Evolutionary conservation across 1,140 invertebrate genomes (phyloP), one percentile per base, ranked within the genome.

Genomic region (Apis laboriosa): DNA sequence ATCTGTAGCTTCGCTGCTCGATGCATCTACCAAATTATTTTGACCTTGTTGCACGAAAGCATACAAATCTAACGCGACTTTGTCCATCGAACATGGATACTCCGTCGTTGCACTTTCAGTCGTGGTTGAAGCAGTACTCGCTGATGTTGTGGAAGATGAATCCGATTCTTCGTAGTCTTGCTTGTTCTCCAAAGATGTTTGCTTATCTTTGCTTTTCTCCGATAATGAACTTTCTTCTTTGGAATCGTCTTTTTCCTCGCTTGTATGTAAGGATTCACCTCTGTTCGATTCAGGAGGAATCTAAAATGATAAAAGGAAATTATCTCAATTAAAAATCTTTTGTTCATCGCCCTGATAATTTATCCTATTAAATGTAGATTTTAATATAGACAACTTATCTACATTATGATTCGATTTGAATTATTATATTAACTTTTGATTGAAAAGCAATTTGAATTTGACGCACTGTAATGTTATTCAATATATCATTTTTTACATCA

Each of bases 51-150:
- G 94, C 19, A 97, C 93, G 86, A 97, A 96, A 0, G 97, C 97
- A 85, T 97, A 97, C 24, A 97, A 92, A 89, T 97, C 97, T 21
- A 97, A 93, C 19, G 97, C 97, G 0, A 97, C 97, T 93, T 97
- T 97, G 87, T 97, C 96, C 96, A 97, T 97, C 0, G 95, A 94
- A 5, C 95, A 95, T 0, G 92, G 90, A 80, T 92, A 91, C 78
- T 92, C 90, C 86, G 96, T 96, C 1, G 95, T 96, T 5, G 95
- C 95, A 64, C 94, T 95, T 24, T 96, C 96, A 1, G 96, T 96
- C 0, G 96, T 96, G 2, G 89, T 90, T 0, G 74, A 76, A 67
- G 86, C 89, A 1, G 84, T 81, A 11, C 56, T 77, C 0, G 87
- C 80, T 3, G 79, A 74, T 4, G 70, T 77, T 0, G 87, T 78